These are phyloP conservation scores for Delia radicum DNA, from an alignment of 1,140 invertebrate genomes.

Conservation along the genomic window DNA sequence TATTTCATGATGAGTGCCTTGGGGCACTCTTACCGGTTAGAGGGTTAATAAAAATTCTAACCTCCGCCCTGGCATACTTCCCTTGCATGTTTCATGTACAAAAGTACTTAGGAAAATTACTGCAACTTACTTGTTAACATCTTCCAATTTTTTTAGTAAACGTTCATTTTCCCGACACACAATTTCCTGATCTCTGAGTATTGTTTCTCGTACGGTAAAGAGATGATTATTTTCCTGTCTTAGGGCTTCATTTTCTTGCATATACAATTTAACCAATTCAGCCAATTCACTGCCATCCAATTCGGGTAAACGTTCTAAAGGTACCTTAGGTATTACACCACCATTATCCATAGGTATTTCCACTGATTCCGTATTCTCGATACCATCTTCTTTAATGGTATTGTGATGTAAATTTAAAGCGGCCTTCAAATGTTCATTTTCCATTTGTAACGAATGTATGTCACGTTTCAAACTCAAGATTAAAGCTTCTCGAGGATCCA, in stretches of 20 bases:
- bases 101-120: not conserved
- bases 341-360: constrained; percentile 36
- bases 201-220: constrained; percentile 74
- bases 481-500: constrained; percentile 90
- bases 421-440: constrained; percentile 86
- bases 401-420: constrained; percentile 64
- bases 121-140: constrained; percentile 75
- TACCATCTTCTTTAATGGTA: constrained; percentile 26
- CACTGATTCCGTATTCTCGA: constrained; percentile 33
- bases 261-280: constrained; percentile 75
- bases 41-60: no score
- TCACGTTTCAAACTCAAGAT: constrained; percentile 88
- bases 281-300: constrained; percentile 70
- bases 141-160: constrained; percentile 81
- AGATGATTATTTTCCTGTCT: constrained; percentile 85
- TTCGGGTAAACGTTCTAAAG: constrained; percentile 70
- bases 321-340: constrained; percentile 60
- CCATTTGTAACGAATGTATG: constrained; percentile 81
- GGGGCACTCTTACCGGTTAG: no score
- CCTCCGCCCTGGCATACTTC: not conserved
- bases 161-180: constrained; percentile 89
- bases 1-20: no score
- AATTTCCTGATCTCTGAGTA: constrained; percentile 84
- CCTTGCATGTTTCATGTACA: not conserved
- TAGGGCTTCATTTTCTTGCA: constrained; percentile 83